These are phyloP conservation scores for Nanorana parkeri DNA, from an alignment of 2,113 vertebrate genomes.

Conservation along the genomic window DNA sequence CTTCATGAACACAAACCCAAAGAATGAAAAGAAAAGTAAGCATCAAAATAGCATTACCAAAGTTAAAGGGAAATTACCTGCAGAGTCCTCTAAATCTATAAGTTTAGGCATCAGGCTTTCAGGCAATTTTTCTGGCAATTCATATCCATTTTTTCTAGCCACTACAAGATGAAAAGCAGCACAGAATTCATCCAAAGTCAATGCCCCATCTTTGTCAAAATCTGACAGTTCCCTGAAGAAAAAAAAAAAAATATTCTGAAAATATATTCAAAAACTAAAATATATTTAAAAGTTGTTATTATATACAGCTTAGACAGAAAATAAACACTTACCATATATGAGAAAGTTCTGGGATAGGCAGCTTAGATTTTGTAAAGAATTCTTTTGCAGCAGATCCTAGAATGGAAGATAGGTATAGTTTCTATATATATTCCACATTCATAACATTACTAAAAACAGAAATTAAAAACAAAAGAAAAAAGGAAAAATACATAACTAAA, in stretches of 20 bases:
- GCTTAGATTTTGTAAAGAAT: conserved; percentile 98
- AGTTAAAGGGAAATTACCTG: conserved; percentile 74
- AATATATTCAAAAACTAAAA: not conserved
- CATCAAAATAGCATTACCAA: not conserved
- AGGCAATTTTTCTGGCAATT: conserved; percentile 96
- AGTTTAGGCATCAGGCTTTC: conserved; percentile 99
- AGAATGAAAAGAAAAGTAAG: not conserved
- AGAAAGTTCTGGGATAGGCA: conserved; percentile 97
- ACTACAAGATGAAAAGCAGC: conserved; percentile 98
- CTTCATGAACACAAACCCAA: too few species aligned
- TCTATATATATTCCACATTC: too few species aligned
- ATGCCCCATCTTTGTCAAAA: conserved; percentile 97
- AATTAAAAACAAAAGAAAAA: too few species aligned
- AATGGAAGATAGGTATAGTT: conserved; percentile 55
- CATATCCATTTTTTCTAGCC: conserved; percentile 97
- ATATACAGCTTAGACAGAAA: not conserved
- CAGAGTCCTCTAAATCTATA: conserved; percentile 96
- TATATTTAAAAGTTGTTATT: not conserved
- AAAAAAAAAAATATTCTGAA: conserved; percentile 50
- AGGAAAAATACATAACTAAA: too few species aligned
- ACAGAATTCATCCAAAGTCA: conserved; percentile 98
- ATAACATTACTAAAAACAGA: too few species aligned
- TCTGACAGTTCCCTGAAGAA: conserved; percentile 94
- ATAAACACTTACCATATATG: conserved; percentile 93
- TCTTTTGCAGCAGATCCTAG: conserved; percentile 97